Evolutionary conservation across 2,888 invertebrate species (phyloP).

Genomic region (Tuberolachnus salignus): DNA sequence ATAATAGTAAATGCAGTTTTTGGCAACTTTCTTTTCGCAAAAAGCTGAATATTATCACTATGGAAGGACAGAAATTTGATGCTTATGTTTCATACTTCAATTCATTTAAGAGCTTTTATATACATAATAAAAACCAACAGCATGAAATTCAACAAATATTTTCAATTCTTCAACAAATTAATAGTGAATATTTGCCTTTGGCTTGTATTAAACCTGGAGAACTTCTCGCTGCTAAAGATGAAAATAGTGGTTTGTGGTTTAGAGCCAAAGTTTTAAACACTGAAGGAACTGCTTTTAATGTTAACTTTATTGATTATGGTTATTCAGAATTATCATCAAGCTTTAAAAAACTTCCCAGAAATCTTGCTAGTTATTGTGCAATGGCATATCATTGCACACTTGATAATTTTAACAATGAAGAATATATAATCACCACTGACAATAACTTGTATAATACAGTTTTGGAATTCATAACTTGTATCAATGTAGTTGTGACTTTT

Average conservation of each 20-base stretch:
- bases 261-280: slow-evolving; percentile 70
- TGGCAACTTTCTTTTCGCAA: too few relatives aligned
- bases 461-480: slow-evolving; percentile 22
- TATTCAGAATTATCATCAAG: slow-evolving; percentile 70
- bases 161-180: slow-evolving; percentile 66
- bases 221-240: slow-evolving; percentile 71
- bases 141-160: slow-evolving; percentile 70
- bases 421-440: neutral
- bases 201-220: slow-evolving; percentile 68
- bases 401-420: slow-evolving; percentile 62
- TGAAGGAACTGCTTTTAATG: slow-evolving; percentile 67
- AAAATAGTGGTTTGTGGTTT: slow-evolving; percentile 73
- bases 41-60: neutral
- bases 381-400: slow-evolving; percentile 64
- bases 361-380: slow-evolving; percentile 67
- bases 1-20: neutral
- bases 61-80: slow-evolving; percentile 1
- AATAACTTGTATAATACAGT: slow-evolving; percentile 8
- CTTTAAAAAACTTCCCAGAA: slow-evolving; percentile 69
- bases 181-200: slow-evolving; percentile 58
- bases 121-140: slow-evolving; percentile 70
- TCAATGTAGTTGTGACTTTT: slow-evolving; percentile 68
- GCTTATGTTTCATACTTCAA: slow-evolving; percentile 61
- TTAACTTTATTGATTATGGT: slow-evolving; percentile 74
- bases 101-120: slow-evolving; percentile 75